Percentiles rank a stretch among this genome's conserved stretches.
These are phyloP conservation scores for Cariama cristata DNA, from an alignment of 2,113 vertebrate genomes.

Conservation along the genomic window DNA sequence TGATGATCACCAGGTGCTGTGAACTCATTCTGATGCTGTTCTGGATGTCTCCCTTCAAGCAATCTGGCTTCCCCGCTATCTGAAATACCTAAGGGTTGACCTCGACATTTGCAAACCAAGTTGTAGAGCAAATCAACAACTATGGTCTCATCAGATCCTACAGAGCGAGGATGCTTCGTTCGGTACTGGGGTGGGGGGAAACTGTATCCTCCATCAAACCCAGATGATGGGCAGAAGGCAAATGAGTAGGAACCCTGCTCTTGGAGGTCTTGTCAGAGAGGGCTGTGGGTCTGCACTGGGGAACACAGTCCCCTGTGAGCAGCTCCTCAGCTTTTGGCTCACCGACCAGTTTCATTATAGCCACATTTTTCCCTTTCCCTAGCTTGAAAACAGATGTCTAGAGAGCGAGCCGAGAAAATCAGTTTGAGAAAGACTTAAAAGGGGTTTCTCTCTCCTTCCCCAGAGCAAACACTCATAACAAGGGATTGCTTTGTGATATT, in stretches of 20 bases:
- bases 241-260: not conserved
- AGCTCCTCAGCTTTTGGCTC: not conserved
- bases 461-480: not conserved
- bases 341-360: not conserved
- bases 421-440: not conserved
- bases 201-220: not conserved
- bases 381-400: not conserved
- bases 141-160: not conserved
- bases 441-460: not conserved
- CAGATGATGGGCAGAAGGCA: not conserved
- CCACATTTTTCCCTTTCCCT: not conserved
- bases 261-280: not conserved
- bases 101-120: not conserved
- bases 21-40: not conserved
- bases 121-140: not conserved
- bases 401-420: not conserved
- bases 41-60: not conserved
- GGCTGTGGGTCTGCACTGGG: not conserved
- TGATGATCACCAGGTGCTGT: constrained; percentile 4
- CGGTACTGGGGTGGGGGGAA: not conserved
- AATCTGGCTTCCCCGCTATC: not conserved
- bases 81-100: not conserved
- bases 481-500: not conserved
- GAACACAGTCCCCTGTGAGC: not conserved
- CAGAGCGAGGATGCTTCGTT: not conserved